A percentile compares a stretch with the other conserved stretches of the same genome.
Conservation (phyloP, 1,140 invertebrate species). For the Pollicipes pollicipes region DNA sequence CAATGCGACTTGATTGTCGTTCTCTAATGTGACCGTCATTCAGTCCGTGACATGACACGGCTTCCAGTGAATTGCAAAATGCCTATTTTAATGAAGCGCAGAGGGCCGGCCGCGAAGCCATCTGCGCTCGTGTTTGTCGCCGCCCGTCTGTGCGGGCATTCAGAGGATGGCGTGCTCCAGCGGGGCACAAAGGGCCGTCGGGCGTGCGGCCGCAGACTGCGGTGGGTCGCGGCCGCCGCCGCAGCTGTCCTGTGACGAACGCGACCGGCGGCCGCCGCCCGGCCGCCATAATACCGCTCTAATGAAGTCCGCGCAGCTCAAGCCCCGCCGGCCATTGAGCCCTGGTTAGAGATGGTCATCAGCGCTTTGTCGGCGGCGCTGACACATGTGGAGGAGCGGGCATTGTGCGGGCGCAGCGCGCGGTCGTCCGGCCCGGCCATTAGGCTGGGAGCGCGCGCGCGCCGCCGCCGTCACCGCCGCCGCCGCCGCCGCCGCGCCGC, state of each 20-base stretch:
- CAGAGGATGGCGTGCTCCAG: background rate
- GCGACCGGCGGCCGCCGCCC: background rate
- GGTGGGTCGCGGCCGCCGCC: background rate
- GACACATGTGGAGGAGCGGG: background rate
- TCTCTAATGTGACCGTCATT: too few species aligned
- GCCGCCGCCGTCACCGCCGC: too few species aligned
- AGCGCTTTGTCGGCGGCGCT: background rate
- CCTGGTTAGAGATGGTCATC: background rate
- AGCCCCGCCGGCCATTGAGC: background rate
- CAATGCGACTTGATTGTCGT: too few species aligned
- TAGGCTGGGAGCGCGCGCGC: background rate
- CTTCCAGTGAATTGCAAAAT: too few species aligned
- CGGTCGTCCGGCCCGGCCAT: background rate
- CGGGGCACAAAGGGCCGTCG: background rate
- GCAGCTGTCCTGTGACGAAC: background rate
- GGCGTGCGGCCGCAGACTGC: too few species aligned
- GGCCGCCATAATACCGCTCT: background rate
- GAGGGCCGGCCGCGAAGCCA: background rate
- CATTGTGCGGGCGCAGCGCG: background rate
- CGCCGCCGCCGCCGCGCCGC: too few species aligned
- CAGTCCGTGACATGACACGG: too few species aligned
- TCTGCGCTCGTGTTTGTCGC: background rate
- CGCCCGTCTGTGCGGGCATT: background rate
- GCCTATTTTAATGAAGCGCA: background rate
- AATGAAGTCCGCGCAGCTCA: background rate